phyloP scores from a whole-genome alignment of 2,113 vertebrate genomes.

The Pheucticus melanocephalus region DNA sequence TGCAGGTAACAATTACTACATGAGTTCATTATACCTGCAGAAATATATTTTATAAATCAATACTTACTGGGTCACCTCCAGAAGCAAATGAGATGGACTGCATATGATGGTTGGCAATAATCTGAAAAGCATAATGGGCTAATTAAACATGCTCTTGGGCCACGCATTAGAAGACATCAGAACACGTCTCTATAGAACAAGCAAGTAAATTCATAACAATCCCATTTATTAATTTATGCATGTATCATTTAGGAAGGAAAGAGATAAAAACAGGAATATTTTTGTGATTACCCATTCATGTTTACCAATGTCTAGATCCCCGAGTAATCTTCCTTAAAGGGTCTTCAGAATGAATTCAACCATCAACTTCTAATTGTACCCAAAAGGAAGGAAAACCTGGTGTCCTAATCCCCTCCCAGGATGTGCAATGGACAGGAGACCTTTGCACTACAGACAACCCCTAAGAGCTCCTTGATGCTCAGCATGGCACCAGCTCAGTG shows the following conservation, averaged over 20 bases:
- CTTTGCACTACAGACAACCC: not conserved
- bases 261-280: not conserved
- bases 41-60: slow-evolving; percentile 6
- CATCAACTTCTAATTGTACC: not conserved
- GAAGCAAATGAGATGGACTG: slow-evolving; percentile 95
- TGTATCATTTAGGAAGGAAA: not conserved
- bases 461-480: not conserved
- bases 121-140: slow-evolving; percentile 74
- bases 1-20: not conserved
- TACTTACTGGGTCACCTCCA: slow-evolving; percentile 92
- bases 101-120: slow-evolving; percentile 91
- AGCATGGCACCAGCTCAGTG: not conserved
- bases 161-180: not conserved
- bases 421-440: not conserved
- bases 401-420: not conserved
- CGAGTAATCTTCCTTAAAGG: not conserved
- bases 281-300: not conserved
- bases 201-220: not conserved
- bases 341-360: not conserved
- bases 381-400: not conserved
- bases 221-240: not conserved
- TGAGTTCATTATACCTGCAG: not conserved
- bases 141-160: slow-evolving; percentile 13
- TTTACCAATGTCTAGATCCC: not conserved
- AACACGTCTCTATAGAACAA: not conserved